A percentile compares a stretch with the other conserved stretches of the same genome.
phyloP scores from a whole-genome alignment of 2,888 invertebrate genomes.

The Dorcus hopei region DNA sequence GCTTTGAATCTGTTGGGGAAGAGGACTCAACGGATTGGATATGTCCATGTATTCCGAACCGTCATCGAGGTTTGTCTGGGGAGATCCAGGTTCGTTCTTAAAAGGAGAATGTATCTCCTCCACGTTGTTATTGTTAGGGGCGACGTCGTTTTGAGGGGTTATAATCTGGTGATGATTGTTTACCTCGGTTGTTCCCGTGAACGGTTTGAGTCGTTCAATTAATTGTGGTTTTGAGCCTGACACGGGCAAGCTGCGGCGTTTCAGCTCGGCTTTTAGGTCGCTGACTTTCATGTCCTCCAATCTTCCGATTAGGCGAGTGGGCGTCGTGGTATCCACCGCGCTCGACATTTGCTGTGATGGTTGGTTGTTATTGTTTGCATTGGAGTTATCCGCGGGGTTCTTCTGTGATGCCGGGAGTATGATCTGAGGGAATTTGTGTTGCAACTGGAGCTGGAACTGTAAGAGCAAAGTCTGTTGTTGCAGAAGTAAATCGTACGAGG shows the following conservation, averaged over 20 bases:
- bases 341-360: constrained; percentile 48
- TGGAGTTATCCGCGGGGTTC: constrained; percentile 43
- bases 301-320: constrained; percentile 57
- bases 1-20: constrained; percentile 27
- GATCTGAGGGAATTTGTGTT: constrained; percentile 80
- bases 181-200: constrained; percentile 47
- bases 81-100: constrained; percentile 46
- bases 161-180: constrained; percentile 27
- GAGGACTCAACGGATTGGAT: constrained; percentile 51
- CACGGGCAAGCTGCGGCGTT: constrained; percentile 89
- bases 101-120: constrained; percentile 50
- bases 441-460: constrained; percentile 79
- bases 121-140: constrained; percentile 30
- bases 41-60: constrained; percentile 47
- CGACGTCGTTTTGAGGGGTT: constrained; percentile 29
- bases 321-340: constrained; percentile 44
- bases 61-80: constrained; percentile 36
- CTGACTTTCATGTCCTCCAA: constrained; percentile 96
- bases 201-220: constrained; percentile 85
- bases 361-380: constrained; percentile 31
- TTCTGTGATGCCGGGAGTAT: constrained; percentile 73
- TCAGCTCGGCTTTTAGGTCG: constrained; percentile 90
- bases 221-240: constrained; percentile 95
- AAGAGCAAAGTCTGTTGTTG: constrained; percentile 93
- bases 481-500: constrained; percentile 85